Evolutionary conservation across 2,113 vertebrate genomes (phyloP), one percentile per base, ranked within the genome.

Genomic region (Coturnix japonica): DNA sequence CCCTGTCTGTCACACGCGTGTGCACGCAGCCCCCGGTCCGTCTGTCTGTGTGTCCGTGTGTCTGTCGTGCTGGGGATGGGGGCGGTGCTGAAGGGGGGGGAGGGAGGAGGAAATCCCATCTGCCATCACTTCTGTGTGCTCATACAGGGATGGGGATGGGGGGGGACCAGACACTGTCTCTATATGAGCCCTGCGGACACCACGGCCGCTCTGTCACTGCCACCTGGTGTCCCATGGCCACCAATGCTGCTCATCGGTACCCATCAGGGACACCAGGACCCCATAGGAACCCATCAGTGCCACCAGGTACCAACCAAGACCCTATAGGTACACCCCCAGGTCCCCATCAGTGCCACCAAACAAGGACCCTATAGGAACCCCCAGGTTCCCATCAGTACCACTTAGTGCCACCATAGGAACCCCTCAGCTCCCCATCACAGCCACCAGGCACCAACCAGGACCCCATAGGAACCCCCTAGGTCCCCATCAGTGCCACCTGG

Each of bases 391-490:
- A 39, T 1, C 8, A 14, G 17, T 43, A 31, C 12, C 47, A 35
- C 43, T 7, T 3, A 7, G 16, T 44, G 16, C 26, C 47, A 31
- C 13, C 5, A 44, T 44, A 44, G 44, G 44, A 9, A 46, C 18
- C 44, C 44, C 17, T 19, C 44, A 5, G 28, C 23, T 63, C 21
- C 33, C 33, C 7, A 41, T 1, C 9, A 15, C 18, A 31, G 43
- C 13, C 47, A 35, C 44, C 19, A 2, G 19, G 8, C 20, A 9
- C 28, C 47, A 31, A 7, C 20, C 6, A 28, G 46, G 25, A n/a
- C 56, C 19, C 56, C 56, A 57, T 20, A 2, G 7, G 13, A 7
- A 18, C n/a, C 26, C 28, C 19, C 2, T 0, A 7, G 15, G 39
- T 61, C n/a, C 57, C 31, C 53, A 13, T 7, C 20, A 6, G 37